Percentiles rank a stretch among this genome's conserved stretches.
Conservation (phyloP, 2,888 invertebrate species). For the Dendrolimus houi region DNA sequence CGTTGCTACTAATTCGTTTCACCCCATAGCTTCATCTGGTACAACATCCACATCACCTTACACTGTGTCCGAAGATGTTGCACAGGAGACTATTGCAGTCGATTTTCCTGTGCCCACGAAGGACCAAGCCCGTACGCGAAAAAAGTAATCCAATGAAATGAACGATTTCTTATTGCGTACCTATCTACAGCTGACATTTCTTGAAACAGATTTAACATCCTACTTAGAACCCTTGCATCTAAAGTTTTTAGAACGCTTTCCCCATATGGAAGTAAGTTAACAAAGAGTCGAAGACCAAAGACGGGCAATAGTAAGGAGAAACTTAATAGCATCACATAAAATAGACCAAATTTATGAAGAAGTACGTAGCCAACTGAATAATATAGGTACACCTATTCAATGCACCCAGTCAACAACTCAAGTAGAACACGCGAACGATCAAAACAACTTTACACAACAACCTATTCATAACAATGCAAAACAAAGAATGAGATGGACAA, state of each 20-base stretch:
- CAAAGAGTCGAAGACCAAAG: slow-evolving; percentile 9
- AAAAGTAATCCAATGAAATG: slow-evolving; percentile 4
- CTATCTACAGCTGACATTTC: slow-evolving; percentile 2
- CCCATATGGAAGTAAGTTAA: slow-evolving; percentile 3
- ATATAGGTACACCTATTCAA: too few species aligned
- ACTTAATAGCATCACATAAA: not conserved
- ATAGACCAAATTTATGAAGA: not conserved
- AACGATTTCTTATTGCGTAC: slow-evolving; percentile 9
- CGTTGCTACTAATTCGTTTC: not conserved
- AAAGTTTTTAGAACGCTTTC: slow-evolving; percentile 2
- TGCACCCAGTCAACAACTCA: too few species aligned
- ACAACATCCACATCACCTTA: not conserved
- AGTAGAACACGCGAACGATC: not conserved
- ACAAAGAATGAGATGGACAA: slow-evolving; percentile 6
- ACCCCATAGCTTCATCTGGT: not conserved
- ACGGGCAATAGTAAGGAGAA: slow-evolving; percentile 4
- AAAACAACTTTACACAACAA: not conserved
- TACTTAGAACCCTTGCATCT: slow-evolving; percentile 4
- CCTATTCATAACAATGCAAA: not conserved
- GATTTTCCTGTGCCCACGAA: not conserved
- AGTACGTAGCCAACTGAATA: not conserved
- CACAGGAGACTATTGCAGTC: not conserved
- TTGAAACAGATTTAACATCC: slow-evolving; percentile 6
- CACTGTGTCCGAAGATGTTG: not conserved
- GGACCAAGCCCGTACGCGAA: not conserved